phyloP scores from a whole-genome alignment of 2,797 vertebrate species.

The Pipistrellus kuhlii region DNA sequence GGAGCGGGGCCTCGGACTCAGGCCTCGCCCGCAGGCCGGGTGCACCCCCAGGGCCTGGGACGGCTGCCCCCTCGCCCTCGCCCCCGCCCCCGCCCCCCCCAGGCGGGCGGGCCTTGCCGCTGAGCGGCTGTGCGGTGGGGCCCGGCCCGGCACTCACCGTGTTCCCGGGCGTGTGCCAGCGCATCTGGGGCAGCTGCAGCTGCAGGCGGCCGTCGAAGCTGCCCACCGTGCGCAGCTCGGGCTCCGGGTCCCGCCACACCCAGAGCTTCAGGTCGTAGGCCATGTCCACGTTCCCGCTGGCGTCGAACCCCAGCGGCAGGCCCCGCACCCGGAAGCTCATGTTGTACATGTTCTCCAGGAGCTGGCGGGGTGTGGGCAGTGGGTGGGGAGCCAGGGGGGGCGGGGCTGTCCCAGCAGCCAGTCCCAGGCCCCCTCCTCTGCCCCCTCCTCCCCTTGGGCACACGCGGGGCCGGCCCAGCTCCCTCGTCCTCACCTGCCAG shows the following conservation, averaged over 20 bases:
- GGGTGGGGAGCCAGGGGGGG: background rate
- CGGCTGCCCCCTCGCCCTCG: fast-evolving
- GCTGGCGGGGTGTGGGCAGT: slow-evolving; percentile 82
- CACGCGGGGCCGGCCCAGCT: background rate
- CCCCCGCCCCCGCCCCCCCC: background rate
- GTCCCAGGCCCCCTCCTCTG: fast-evolving
- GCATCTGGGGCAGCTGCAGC: slow-evolving; percentile 67
- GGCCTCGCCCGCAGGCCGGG: fast-evolving
- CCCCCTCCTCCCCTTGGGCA: fast-evolving
- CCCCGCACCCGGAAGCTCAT: slow-evolving; percentile 84
- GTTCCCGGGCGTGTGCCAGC: slow-evolving; percentile 70
- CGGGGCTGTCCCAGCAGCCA: too few species aligned
- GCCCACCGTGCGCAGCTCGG: slow-evolving; percentile 86
- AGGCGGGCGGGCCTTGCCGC: background rate
- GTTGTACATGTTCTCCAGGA: slow-evolving; percentile 89
- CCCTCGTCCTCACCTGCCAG: slow-evolving; percentile 87
- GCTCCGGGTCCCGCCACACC: slow-evolving; percentile 83
- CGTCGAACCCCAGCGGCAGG: slow-evolving; percentile 87
- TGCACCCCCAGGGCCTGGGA: fast-evolving
- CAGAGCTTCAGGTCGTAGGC: slow-evolving; percentile 90
- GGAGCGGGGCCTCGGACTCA: background rate
- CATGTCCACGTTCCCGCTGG: slow-evolving; percentile 87
- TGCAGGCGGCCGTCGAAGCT: slow-evolving; percentile 73
- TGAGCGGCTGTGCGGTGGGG: fast-evolving
- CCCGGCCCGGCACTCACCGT: background rate